These are phyloP conservation scores for Lithophane socia DNA, from an alignment of 2,888 invertebrate genomes.

Conservation along the genomic window DNA sequence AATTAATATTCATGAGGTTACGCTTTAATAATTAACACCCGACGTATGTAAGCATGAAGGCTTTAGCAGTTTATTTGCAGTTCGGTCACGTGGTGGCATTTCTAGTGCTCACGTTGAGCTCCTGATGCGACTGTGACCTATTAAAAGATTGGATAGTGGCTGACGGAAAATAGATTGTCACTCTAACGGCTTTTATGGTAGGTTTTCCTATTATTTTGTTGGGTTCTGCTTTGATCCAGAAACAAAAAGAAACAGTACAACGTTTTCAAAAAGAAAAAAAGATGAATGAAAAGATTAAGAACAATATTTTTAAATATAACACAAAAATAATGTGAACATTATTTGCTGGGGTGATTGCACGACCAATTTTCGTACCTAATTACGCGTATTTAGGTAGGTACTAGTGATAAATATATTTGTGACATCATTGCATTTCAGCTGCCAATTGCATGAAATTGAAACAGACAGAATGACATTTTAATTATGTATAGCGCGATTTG, in stretches of 20 bases:
- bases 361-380: neutral
- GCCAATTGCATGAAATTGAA: constrained; percentile 41
- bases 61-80: constrained; percentile 25
- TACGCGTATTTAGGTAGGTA: neutral
- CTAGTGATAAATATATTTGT: constrained; percentile 23
- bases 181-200: constrained; percentile 43
- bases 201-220: constrained; percentile 38
- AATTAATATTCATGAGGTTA: constrained; percentile 37
- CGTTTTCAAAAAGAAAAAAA: neutral
- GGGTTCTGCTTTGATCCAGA: constrained; percentile 35
- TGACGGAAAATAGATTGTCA: constrained; percentile 58
- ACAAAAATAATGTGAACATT: neutral
- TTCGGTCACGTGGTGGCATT: constrained; percentile 45
- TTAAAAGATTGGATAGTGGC: constrained; percentile 52
- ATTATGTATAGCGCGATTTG: constrained; percentile 21
- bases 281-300: neutral
- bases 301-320: neutral
- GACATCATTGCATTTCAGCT: constrained; percentile 37
- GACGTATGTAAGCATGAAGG: constrained; percentile 1
- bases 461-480: constrained; percentile 37
- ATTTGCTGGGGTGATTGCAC: neutral
- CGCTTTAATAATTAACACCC: constrained; percentile 34
- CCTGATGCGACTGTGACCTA: constrained; percentile 42
- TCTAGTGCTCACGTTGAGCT: constrained; percentile 32
- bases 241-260: neutral